Base-by-base conservation (phyloP, 2,113 vertebrate species). In the Grus americana region DNA sequence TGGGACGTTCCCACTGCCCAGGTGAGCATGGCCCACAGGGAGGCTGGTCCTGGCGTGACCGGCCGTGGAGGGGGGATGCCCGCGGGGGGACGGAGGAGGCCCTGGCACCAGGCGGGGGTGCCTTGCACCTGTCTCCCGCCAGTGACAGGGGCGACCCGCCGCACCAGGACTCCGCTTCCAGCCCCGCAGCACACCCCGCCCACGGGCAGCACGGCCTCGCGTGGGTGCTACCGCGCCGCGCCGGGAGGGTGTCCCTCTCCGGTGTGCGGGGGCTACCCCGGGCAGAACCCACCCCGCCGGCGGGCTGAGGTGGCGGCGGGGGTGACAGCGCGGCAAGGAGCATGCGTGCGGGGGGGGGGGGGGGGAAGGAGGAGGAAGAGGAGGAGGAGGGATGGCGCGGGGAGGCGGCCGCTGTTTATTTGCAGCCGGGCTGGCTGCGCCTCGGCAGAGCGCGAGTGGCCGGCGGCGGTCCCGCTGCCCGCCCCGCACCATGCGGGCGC, bases 391-490 rank as follows among this genome's bases (percentile, higher is more conserved):
- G 95, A 92, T 89, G 87, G 63, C 68, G 88, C 88, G 79, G 95
- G 97, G 96, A 74, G 95, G 96, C 93, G 95, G 81, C 95, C 72
- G 97, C 97, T 96, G 97, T 97, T 97, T 97, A 96, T 98, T 90
- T 92, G 97, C 97, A 65, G 97, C 97, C 57, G 97, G 24, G 88
- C 90, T 9, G 94, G 93, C 78, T 80, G 90, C 94, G 92, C 52
- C 36, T 94, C 86, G 90, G 94, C 96, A 79, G 93, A 97, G 86
- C 78, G 91, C 88, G 22, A 58, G 93, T 75, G 90, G 90, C 81
- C 87, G 44, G 92, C 59, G 80, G 96, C 73, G 44, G 82, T 80
- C 73, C 42, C 79, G 36, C 90, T 73, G 79, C 88, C 46, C 80
- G 87, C 68, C 46, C 80, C 85, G 84, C 85, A 80, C 44, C 89